Evolutionary conservation across 2,113 vertebrate genomes (phyloP), one percentile per base, ranked within the genome.

Genomic region (Mesocricetus auratus): DNA sequence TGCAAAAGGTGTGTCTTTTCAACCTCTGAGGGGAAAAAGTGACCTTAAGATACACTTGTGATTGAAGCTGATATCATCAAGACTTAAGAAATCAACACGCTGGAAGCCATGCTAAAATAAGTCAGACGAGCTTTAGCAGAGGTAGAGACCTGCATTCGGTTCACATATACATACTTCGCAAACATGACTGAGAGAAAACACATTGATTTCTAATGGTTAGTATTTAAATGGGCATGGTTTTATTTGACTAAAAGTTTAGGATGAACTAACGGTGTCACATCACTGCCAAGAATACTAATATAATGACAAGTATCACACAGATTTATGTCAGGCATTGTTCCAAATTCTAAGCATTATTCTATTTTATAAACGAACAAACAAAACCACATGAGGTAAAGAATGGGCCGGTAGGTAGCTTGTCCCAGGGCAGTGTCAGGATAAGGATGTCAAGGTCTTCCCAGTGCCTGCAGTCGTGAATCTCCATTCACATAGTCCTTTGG

Each of bases 331-430:
- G 88, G 36, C 71, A 92, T 24, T 81, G 4, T 86, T 89, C 33
- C 73, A 92, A 97, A 77, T 78, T 66, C 86, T 33, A 50, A 94
- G 31, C 60, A 77, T 71, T 90, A 56, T 86, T 64, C 56, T 69
- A 17, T 56, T 90, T 88, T 75, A 81, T 21, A 92, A 45, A 58
- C 68, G 15, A 15, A 56, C 11, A 56, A 56, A 56, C 11, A 56
- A 56, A 56, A 56, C 92, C 96, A n/a, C 13, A 7, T 50, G 10
- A 94, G 91, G 93, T 71, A 56, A 31, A 66, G 45, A 93, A 89
- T 87, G 7, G 22, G 24, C 88, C 91, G 56, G 53, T 78, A 87
- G 58, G 56, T 66, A 79, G 74, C 50, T 92, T 87, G 58, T 39
- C 10, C 81, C 26, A 16, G 82, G 47, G 24, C 24, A 93, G 71